These are phyloP conservation scores for Calliphora vomitoria DNA, from an alignment of 2,888 invertebrate genomes.

Conservation along the genomic window DNA sequence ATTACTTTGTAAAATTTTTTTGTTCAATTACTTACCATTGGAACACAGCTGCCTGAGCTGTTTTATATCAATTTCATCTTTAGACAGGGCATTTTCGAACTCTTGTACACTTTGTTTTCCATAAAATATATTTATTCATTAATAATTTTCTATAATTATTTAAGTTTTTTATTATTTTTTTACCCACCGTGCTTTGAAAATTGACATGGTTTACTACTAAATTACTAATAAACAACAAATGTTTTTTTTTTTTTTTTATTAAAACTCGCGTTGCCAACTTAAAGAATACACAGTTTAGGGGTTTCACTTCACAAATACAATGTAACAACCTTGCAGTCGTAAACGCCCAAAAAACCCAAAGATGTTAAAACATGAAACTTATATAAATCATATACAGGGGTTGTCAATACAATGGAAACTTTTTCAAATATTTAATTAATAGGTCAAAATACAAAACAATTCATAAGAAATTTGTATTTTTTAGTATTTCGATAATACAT, in stretches of 20 bases:
- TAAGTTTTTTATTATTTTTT: slow-evolving; percentile 35
- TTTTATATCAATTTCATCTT: slow-evolving; percentile 89
- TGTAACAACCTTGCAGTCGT: neutral
- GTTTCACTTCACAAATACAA: neutral
- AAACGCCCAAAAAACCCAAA: too few species aligned
- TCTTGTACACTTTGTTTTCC: slow-evolving; percentile 88
- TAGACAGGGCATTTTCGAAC: slow-evolving; percentile 90
- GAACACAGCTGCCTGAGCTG: slow-evolving; percentile 90
- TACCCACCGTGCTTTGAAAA: slow-evolving; percentile 83
- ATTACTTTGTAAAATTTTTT: slow-evolving; percentile 26
- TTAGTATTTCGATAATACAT: too few species aligned
- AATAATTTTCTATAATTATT: slow-evolving; percentile 20
- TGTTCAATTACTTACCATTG: slow-evolving; percentile 87
- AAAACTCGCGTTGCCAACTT: slow-evolving; percentile 52
- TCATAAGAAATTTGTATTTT: too few species aligned
- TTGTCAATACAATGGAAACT: too few species aligned
- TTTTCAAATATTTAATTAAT: too few species aligned
- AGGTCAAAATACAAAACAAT: too few species aligned
- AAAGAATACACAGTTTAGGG: neutral
- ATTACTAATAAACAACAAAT: slow-evolving; percentile 63
- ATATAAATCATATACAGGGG: too few species aligned
- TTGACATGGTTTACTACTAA: slow-evolving; percentile 79
- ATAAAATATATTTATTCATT: slow-evolving; percentile 11
- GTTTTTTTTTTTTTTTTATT: slow-evolving; percentile 61
- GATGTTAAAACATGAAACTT: too few species aligned